phyloP scores from a whole-genome alignment of 2,113 vertebrate species.

The Vidua chalybeata region DNA sequence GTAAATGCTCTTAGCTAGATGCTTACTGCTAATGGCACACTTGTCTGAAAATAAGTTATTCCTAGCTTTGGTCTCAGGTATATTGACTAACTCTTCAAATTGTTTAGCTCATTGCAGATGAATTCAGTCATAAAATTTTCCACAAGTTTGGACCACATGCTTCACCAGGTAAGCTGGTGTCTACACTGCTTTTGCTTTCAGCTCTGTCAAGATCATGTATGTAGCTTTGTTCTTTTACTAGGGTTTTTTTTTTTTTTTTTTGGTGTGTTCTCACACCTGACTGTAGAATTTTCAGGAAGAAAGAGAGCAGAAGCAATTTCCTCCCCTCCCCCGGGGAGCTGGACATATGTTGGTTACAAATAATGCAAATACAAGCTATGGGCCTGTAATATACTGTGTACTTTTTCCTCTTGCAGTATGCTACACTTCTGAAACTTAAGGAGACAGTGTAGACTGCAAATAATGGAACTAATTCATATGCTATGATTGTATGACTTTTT shows the following conservation, averaged over 20 bases:
- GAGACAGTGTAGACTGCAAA: neutral
- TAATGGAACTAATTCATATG: neutral
- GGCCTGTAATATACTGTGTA: neutral
- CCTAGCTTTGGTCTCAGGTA: neutral
- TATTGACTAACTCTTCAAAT: neutral
- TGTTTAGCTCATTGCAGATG: conserved; percentile 90
- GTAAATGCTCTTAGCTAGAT: neutral
- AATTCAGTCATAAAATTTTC: conserved; percentile 86
- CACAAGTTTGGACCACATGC: conserved; percentile 78
- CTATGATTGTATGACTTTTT: neutral
- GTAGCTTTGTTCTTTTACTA: neutral
- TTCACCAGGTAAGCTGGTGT: conserved; percentile 77
- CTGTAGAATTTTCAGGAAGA: neutral
- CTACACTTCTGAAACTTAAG: neutral
- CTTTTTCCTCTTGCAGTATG: neutral
- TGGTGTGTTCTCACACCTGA: neutral
- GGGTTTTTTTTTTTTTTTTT: neutral
- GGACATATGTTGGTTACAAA: neutral
- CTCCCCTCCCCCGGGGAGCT: neutral
- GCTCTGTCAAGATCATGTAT: neutral
- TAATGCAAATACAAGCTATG: neutral
- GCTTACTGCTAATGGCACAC: neutral
- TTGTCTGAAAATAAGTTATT: neutral
- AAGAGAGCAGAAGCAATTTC: neutral
- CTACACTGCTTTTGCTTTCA: neutral